phyloP scores from a whole-genome alignment of 2,888 invertebrate species.

The Dichetophora obliterata region DNA sequence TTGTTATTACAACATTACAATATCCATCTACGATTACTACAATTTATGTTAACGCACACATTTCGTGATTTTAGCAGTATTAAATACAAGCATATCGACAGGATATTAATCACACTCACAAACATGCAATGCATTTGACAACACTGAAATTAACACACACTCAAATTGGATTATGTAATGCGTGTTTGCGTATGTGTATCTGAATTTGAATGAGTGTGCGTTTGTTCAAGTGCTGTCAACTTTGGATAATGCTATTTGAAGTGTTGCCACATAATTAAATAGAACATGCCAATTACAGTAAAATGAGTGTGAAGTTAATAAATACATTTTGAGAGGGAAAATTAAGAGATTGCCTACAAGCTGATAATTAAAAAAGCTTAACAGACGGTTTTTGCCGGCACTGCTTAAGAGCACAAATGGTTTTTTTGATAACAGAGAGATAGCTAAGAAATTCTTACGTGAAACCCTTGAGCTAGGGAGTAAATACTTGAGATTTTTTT shows the following conservation, averaged over 20 bases:
- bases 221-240: conserved; percentile 16
- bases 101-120: neutral
- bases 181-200: neutral
- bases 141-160: neutral
- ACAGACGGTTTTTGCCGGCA: too few species aligned
- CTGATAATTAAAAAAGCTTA: too few species aligned
- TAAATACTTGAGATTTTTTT: too few species aligned
- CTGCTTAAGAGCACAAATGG: too few species aligned
- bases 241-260: conserved; percentile 5
- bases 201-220: conserved; percentile 7
- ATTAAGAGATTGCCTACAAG: too few species aligned
- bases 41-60: neutral
- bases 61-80: neutral
- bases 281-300: conserved; percentile 20
- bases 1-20: too few species aligned
- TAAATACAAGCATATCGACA: neutral
- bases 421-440: too few species aligned
- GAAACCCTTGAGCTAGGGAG: too few species aligned
- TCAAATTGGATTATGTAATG: neutral
- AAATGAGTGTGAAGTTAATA: conserved; percentile 7
- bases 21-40: too few species aligned
- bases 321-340: too few species aligned
- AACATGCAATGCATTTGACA: neutral
- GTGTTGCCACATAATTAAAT: conserved; percentile 35
- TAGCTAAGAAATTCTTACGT: too few species aligned